phyloP scores from a whole-genome alignment of 35 echinoderm and acorn worm genomes.

The Eucidaris tribuloides region DNA sequence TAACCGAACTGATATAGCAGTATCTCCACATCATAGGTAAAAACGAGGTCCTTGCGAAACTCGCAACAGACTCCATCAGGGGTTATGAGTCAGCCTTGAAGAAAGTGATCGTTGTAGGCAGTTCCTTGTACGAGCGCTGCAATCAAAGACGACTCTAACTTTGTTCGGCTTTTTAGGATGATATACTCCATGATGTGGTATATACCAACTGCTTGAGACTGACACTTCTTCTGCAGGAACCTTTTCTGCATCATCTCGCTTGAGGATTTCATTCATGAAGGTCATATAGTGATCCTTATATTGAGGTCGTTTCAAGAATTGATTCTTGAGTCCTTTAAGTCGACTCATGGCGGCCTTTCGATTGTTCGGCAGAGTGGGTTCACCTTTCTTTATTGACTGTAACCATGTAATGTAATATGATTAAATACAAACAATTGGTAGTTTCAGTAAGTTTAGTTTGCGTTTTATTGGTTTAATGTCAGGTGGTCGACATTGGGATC shows the following conservation, averaged over 20 bases:
- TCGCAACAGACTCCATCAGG: constrained; percentile 53
- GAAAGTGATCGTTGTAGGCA: constrained; percentile 46
- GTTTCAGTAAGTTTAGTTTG: too few relatives aligned
- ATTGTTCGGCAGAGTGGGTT: neutral
- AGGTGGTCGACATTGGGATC: too few relatives aligned
- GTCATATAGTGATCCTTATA: constrained; percentile 7
- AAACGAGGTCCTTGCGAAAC: constrained; percentile 14
- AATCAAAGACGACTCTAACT: constrained; percentile 69
- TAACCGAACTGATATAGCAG: constrained; percentile 50
- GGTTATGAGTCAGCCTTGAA: constrained; percentile 41
- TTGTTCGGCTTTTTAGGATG: constrained; percentile 58
- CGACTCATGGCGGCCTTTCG: neutral
- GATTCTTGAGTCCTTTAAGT: constrained; percentile 1
- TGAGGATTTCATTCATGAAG: neutral
- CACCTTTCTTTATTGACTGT: neutral
- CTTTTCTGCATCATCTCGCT: constrained; percentile 33
- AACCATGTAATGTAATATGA: too few relatives aligned
- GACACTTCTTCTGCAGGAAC: constrained; percentile 16
- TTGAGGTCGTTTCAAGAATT: neutral
- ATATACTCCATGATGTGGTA: too few relatives aligned
- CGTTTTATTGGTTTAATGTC: too few relatives aligned
- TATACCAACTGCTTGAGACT: too few relatives aligned
- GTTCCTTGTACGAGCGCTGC: constrained; percentile 19
- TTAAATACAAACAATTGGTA: too few relatives aligned
- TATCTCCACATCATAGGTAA: constrained; percentile 31